Evolutionary conservation across 1,140 invertebrate species (phyloP).

Genomic region (Drosophila suzukii): DNA sequence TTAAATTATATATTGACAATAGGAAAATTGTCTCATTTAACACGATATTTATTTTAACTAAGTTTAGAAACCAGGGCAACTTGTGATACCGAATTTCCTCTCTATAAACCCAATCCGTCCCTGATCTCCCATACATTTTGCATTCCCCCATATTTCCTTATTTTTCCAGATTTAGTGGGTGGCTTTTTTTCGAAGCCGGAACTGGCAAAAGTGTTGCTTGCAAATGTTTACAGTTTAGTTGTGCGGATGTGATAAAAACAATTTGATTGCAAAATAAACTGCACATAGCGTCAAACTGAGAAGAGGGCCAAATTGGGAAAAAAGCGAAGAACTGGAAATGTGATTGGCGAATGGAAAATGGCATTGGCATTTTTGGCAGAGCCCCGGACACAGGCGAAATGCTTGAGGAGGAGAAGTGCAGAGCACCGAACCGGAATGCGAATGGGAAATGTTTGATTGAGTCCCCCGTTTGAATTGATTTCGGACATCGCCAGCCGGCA

Average conservation of each 20-base stretch:
- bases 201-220: conserved; percentile 63
- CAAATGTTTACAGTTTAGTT: conserved; percentile 78
- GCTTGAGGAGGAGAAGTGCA: conserved; percentile 31
- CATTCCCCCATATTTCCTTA: conserved; percentile 18
- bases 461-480: conserved; percentile 50
- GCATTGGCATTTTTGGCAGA: conserved; percentile 33
- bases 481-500: conserved; percentile 37
- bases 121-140: conserved; percentile 25
- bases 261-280: conserved; percentile 73
- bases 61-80: neutral
- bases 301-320: conserved; percentile 8
- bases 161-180: conserved; percentile 41
- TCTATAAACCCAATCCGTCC: neutral
- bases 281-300: conserved; percentile 18
- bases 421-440: conserved; percentile 48
- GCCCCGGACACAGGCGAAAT: conserved; percentile 7
- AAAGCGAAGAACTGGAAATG: neutral
- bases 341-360: conserved; percentile 45
- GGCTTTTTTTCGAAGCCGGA: conserved; percentile 17
- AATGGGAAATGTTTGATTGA: conserved; percentile 54
- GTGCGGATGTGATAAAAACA: conserved; percentile 68
- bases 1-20: too few species aligned
- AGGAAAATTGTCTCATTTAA: too few species aligned
- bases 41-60: too few species aligned
- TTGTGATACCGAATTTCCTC: neutral